Conservation (phyloP, 1,140 invertebrate genomes). For the Microvelia longipes region DNA sequence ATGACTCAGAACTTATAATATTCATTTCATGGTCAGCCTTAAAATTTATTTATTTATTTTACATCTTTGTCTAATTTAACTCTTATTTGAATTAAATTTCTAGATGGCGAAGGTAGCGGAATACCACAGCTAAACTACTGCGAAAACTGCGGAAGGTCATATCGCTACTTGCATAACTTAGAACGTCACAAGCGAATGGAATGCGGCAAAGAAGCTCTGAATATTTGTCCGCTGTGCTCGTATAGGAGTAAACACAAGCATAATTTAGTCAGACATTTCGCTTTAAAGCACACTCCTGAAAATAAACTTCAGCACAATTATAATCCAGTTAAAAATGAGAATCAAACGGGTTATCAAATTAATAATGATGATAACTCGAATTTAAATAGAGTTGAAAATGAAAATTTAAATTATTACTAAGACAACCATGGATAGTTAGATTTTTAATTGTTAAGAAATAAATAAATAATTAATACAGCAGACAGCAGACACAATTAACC, state of each 20-base stretch:
- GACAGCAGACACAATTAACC: too few species aligned
- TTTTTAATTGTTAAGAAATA: too few species aligned
- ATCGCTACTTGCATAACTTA: constrained; percentile 36
- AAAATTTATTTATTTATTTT: not conserved
- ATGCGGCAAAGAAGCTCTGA: constrained; percentile 35
- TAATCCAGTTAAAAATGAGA: too few species aligned
- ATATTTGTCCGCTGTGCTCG: constrained; percentile 26
- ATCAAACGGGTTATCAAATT: too few species aligned
- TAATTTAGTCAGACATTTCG: constrained; percentile 11
- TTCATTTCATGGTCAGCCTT: too few species aligned
- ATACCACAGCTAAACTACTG: not conserved
- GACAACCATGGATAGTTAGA: too few species aligned
- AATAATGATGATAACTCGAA: too few species aligned
- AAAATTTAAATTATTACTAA: too few species aligned
- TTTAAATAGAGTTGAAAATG: too few species aligned
- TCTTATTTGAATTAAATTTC: constrained; percentile 7
- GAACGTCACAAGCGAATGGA: constrained; percentile 36
- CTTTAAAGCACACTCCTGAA: constrained; percentile 1
- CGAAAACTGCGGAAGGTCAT: constrained; percentile 33
- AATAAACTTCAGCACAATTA: not conserved
- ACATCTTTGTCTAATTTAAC: not conserved
- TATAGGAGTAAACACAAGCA: constrained; percentile 14
- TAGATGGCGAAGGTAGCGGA: not conserved
- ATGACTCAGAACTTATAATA: too few species aligned
- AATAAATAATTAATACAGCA: too few species aligned